phyloP scores from a whole-genome alignment of 2,888 invertebrate species.

The Cerastoderma edule region DNA sequence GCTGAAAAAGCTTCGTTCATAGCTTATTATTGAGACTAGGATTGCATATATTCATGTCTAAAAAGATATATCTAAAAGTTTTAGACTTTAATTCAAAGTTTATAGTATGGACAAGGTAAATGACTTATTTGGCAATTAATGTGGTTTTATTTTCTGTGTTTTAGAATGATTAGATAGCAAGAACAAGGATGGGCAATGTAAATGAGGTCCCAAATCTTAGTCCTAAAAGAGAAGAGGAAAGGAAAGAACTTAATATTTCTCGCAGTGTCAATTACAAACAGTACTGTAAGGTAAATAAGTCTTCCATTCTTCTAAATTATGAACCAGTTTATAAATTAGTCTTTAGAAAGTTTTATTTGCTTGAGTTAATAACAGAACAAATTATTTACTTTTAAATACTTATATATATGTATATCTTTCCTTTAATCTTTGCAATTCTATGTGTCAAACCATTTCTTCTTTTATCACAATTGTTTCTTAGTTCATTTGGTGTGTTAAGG shows the following conservation, averaged over 20 bases:
- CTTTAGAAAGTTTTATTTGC: neutral
- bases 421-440: no score
- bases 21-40: no score
- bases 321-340: neutral
- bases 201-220: slow-evolving; percentile 73
- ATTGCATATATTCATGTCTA: no score
- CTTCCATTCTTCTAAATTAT: no score
- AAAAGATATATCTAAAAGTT: no score
- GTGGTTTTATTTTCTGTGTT: neutral
- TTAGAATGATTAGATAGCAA: neutral
- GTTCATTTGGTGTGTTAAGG: neutral
- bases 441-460: neutral
- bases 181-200: slow-evolving; percentile 76
- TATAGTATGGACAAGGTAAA: no score
- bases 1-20: no score
- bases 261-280: slow-evolving; percentile 76
- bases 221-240: slow-evolving; percentile 78
- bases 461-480: slow-evolving; percentile 2
- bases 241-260: slow-evolving; percentile 79
- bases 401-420: no score
- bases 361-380: no score
- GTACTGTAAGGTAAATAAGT: slow-evolving; percentile 70
- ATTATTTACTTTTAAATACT: no score
- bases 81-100: no score
- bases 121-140: neutral